Conservation (phyloP, 1,140 invertebrate species). For the Neodiprion lecontei region DNA sequence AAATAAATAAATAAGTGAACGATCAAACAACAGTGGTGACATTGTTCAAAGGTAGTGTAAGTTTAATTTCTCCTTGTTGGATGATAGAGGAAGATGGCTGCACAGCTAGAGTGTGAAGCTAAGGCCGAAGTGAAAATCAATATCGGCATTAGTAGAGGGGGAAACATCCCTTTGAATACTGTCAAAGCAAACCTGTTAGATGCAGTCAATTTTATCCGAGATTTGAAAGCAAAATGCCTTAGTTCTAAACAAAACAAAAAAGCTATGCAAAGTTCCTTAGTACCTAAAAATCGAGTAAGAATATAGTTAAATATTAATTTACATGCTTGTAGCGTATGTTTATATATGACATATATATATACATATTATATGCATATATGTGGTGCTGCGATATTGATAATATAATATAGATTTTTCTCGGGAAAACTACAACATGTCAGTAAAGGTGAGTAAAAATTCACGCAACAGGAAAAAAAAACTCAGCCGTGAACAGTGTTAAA, state of each 20-base stretch:
- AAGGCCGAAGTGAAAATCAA: conserved; percentile 39
- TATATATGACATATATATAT: neutral
- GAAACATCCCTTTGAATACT: conserved; percentile 42
- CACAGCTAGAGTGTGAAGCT: conserved; percentile 36
- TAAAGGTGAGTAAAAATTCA: conserved; percentile 47
- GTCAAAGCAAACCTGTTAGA: conserved; percentile 38
- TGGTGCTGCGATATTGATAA: neutral
- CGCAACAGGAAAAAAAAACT: too few relatives aligned
- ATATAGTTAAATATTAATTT: neutral
- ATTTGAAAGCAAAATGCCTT: conserved; percentile 25
- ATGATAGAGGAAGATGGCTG: conserved; percentile 41
- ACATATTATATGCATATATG: neutral
- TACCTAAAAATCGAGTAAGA: neutral
- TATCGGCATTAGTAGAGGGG: conserved; percentile 42
- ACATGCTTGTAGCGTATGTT: too few relatives aligned
- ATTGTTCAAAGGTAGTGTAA: neutral
- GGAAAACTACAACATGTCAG: conserved; percentile 49
- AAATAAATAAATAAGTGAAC: too few relatives aligned
- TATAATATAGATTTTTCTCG: neutral
- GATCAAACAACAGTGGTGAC: too few relatives aligned
- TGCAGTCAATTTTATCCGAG: conserved; percentile 22
- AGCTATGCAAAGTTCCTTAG: neutral
- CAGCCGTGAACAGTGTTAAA: too few relatives aligned
- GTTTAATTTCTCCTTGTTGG: conserved; percentile 2
- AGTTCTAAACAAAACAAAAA: neutral